Conservation (phyloP, 2,113 vertebrate species). For the Oreocharis arfaki region DNA sequence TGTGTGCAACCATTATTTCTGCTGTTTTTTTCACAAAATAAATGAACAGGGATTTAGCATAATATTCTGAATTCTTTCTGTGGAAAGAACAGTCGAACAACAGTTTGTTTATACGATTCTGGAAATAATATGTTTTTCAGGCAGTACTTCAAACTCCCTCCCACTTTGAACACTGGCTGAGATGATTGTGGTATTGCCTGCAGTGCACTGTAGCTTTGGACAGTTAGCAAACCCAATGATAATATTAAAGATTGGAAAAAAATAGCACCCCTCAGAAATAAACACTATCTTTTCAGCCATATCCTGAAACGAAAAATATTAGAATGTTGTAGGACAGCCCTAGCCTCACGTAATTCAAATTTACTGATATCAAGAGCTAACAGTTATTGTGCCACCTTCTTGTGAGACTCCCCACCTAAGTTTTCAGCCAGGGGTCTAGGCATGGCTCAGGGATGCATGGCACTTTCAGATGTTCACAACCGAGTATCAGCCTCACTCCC, state of each 20-base stretch:
- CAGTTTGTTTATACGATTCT: background rate
- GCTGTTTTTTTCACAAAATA: background rate
- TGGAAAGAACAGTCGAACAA: background rate
- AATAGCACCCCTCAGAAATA: background rate
- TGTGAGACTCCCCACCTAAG: background rate
- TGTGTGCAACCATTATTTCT: background rate
- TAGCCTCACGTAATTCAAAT: background rate
- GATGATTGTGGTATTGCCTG: background rate
- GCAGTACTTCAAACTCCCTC: background rate
- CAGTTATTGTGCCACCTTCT: background rate
- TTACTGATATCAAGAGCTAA: background rate
- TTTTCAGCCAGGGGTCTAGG: background rate
- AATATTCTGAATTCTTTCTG: background rate
- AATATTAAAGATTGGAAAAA: background rate
- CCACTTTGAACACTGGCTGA: background rate
- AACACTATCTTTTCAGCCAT: background rate
- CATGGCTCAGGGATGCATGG: background rate
- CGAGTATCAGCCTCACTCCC: background rate
- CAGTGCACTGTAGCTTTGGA: background rate
- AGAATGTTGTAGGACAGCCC: background rate
- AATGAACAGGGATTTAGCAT: background rate
- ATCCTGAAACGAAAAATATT: background rate
- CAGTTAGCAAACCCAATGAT: background rate
- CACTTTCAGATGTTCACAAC: background rate
- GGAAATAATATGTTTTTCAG: background rate